Base-by-base conservation (phyloP, 1,140 invertebrate species). In the Lucilia cuprina region DNA sequence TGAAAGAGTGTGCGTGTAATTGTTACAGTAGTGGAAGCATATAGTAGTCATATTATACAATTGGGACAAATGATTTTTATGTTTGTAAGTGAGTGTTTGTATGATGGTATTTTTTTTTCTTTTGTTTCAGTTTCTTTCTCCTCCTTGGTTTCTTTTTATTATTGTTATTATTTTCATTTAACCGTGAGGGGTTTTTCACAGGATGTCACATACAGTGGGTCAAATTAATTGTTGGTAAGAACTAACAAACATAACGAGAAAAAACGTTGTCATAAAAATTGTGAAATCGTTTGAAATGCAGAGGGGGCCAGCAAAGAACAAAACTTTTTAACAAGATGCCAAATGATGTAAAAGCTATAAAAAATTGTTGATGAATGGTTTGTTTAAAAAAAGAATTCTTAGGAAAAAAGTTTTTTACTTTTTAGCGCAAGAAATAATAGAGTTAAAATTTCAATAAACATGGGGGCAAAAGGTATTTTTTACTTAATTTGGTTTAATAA, bases 161-260 rank as follows among this genome's bases (percentile, higher is more conserved):
- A 41, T 55, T 55, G 12, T 55, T 55, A 55, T 70, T 19, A 70
- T 21, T 70, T 70, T 70, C 65, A 10, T 70, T 70, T 70, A 70
- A 70, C 65, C 65, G 65, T 70, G n/a, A 70, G 65, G 19, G 77
- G 77, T 50, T 80, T 49, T 80, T 21, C 17, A 80, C 77, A 49
- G 47, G 47, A 49, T 80, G 77, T 80, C 77, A 80, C 41, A 25
- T 50, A 80, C 77, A 80, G 77, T 80, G 41, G 77, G 77, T 50
- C 77, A 80, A 50, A 50, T 80, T 80, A 80, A 78, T 78, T 77
- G 74, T 35, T 74, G 25, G 7, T 30, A 25, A 74, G 30, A 74
- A 9, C 8, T 10, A 74, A 25, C 19, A 74, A 30, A 74, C n/a
- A 60, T 14, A 60, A 70, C 25, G 25, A 70, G 19, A 70, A 70